phyloP scores from a whole-genome alignment of 1,140 invertebrate genomes.

The Saccostrea cuccullata region DNA sequence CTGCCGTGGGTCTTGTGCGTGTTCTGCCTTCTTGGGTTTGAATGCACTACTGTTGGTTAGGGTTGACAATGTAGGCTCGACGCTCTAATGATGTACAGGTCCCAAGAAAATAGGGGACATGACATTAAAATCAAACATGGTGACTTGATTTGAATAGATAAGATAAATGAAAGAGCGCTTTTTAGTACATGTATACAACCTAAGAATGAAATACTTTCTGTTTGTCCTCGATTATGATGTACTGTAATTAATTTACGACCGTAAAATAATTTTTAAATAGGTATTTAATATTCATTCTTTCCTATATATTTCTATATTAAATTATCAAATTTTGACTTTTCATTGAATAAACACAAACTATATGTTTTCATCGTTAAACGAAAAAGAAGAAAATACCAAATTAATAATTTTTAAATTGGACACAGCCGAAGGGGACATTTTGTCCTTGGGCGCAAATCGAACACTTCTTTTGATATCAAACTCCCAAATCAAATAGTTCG shows the following conservation, averaged over 20 bases:
- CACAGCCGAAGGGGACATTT: not conserved
- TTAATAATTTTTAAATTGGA: slow-evolving; percentile 3
- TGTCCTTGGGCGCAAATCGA: not conserved
- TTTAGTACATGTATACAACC: too few relatives aligned
- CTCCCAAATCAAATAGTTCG: slow-evolving; percentile 11
- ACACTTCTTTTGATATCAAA: slow-evolving; percentile 14
- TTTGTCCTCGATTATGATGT: too few relatives aligned
- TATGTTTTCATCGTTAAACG: not conserved
- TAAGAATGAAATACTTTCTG: too few relatives aligned
- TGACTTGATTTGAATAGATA: too few relatives aligned
- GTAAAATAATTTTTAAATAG: too few relatives aligned
- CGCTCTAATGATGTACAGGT: too few relatives aligned
- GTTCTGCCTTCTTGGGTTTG: not conserved
- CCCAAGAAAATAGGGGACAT: too few relatives aligned
- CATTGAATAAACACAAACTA: not conserved
- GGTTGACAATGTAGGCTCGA: not conserved
- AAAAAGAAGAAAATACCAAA: not conserved
- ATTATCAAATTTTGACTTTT: not conserved
- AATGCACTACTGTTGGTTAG: not conserved
- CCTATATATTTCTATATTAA: too few relatives aligned
- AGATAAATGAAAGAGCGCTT: too few relatives aligned
- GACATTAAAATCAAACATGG: too few relatives aligned
- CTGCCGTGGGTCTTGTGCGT: not conserved
- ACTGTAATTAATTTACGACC: too few relatives aligned
- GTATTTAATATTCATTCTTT: too few relatives aligned